Percentiles rank a stretch among this genome's conserved stretches.
Conservation (phyloP, 1,140 invertebrate genomes). For the Drosophila paulistorum region DNA sequence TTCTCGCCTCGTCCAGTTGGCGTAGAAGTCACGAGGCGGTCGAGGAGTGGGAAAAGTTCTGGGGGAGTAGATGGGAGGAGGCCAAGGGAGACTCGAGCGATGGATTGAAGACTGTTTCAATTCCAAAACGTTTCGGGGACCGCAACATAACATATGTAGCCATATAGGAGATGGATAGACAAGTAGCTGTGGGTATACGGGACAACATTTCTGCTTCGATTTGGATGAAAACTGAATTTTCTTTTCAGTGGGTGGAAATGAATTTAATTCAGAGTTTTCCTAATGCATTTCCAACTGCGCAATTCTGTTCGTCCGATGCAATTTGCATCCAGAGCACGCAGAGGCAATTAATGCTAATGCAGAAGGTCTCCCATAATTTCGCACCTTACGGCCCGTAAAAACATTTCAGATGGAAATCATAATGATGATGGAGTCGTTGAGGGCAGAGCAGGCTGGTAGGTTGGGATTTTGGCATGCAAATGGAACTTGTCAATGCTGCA, state of each 20-base stretch:
- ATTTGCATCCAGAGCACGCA: constrained; percentile 38
- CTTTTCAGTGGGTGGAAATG: not conserved
- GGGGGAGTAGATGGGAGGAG: not conserved
- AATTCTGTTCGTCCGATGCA: not conserved
- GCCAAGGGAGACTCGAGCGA: constrained; percentile 9
- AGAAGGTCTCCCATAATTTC: constrained; percentile 58
- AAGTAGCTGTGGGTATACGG: not conserved
- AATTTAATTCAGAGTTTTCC: constrained; percentile 17
- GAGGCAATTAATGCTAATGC: constrained; percentile 71
- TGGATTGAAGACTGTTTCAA: constrained; percentile 60
- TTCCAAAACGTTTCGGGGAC: constrained; percentile 63
- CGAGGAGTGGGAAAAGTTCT: constrained; percentile 17
- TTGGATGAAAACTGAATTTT: constrained; percentile 3
- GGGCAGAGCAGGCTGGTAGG: not conserved
- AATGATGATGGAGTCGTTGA: constrained; percentile 15
- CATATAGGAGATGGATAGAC: not conserved
- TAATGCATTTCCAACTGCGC: constrained; percentile 1
- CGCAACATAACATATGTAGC: not conserved
- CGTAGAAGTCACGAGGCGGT: constrained; percentile 34
- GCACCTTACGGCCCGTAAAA: constrained; percentile 53
- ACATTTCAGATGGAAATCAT: constrained; percentile 21
- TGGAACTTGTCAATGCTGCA: constrained; percentile 69
- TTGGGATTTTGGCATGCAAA: constrained; percentile 56
- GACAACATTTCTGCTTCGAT: not conserved
- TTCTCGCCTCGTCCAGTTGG: constrained; percentile 70